These are phyloP conservation scores for Cynopterus brachyotis DNA, from an alignment of 2,113 vertebrate genomes.

Conservation along the genomic window DNA sequence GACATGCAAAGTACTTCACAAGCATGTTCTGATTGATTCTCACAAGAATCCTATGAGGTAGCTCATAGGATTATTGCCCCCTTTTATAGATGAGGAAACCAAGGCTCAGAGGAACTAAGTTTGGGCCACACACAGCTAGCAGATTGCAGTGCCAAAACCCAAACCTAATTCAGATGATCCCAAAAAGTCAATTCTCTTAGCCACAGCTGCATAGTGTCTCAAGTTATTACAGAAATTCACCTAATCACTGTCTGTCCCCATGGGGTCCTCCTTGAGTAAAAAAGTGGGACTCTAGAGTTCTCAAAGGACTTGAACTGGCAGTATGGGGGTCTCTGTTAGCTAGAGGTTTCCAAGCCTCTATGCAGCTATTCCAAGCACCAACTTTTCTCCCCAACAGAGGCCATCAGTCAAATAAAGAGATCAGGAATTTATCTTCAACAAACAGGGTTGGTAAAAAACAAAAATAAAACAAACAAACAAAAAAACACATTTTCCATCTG, in stretches of 20 bases:
- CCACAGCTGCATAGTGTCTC: background rate
- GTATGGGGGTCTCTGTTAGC: rapidly evolving
- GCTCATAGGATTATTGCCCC: background rate
- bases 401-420: background rate
- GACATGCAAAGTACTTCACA: background rate
- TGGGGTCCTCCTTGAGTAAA: background rate
- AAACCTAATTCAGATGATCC: background rate
- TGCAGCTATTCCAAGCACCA: background rate
- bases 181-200: background rate
- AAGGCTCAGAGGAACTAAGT: background rate
- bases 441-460: background rate
- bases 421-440: background rate
- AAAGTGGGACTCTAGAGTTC: background rate
- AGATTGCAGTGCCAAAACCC: background rate
- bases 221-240: background rate
- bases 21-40: background rate
- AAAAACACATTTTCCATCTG: background rate
- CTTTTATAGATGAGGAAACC: background rate
- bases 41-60: background rate
- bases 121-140: background rate
- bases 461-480: background rate
- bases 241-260: background rate
- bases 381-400: background rate
- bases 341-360: background rate
- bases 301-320: background rate